These are phyloP conservation scores for Dynastes maya DNA, from an alignment of 2,888 invertebrate species.

Conservation along the genomic window DNA sequence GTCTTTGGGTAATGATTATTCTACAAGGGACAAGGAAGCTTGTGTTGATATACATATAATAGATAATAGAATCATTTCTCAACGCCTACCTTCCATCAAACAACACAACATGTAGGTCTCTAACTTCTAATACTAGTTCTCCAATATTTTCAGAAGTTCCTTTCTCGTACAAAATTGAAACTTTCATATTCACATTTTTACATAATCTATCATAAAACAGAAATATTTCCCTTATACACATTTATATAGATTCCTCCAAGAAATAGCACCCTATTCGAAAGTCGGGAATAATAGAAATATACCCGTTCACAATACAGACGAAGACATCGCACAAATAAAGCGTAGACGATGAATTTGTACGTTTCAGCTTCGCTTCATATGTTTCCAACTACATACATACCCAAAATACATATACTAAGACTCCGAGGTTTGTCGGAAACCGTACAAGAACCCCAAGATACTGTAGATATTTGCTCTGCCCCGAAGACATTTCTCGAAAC, in stretches of 20 bases:
- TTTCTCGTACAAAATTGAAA: neutral
- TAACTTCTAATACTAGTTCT: too few relatives aligned
- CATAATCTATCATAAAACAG: neutral
- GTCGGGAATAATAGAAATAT: slow-evolving; percentile 13
- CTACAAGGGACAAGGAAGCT: too few relatives aligned
- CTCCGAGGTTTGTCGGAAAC: slow-evolving; percentile 34
- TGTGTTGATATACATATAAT: too few relatives aligned
- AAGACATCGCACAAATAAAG: slow-evolving; percentile 21
- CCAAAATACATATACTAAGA: neutral
- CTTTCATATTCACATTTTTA: neutral
- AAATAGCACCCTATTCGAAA: slow-evolving; percentile 10
- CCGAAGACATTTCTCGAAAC: slow-evolving; percentile 50
- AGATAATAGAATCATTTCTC: too few relatives aligned
- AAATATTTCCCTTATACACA: neutral
- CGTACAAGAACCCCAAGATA: slow-evolving; percentile 34
- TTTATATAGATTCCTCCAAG: neutral
- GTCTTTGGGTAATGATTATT: too few relatives aligned
- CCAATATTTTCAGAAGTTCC: too few relatives aligned
- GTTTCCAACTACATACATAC: neutral
- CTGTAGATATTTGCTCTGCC: slow-evolving; percentile 54
- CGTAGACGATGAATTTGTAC: slow-evolving; percentile 18
- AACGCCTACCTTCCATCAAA: too few relatives aligned
- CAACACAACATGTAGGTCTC: too few relatives aligned
- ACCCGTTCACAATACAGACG: slow-evolving; percentile 20
- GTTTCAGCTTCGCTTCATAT: slow-evolving; percentile 3